phyloP scores from a whole-genome alignment of 2,113 vertebrate genomes.

The Sinosuthora webbiana region DNA sequence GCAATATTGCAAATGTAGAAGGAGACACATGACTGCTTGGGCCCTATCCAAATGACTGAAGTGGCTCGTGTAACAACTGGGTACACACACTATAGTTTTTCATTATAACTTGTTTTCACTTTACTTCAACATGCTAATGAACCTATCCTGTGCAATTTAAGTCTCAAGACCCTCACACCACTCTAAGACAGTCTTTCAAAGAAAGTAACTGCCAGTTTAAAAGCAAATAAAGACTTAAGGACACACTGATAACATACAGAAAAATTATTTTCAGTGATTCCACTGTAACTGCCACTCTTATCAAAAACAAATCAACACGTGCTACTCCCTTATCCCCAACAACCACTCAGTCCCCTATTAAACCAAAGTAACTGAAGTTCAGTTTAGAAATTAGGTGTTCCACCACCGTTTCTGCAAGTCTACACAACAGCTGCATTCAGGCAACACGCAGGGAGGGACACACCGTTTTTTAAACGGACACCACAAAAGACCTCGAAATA shows the following conservation, averaged over 20 bases:
- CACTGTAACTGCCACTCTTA: not conserved
- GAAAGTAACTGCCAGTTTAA: not conserved
- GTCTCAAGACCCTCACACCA: not conserved
- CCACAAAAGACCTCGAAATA: slow-evolving; percentile 31
- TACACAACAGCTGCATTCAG: not conserved
- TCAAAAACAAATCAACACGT: not conserved
- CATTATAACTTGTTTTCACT: not conserved
- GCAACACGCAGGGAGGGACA: not conserved
- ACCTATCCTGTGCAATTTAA: not conserved
- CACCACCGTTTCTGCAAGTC: not conserved
- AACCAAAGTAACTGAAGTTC: not conserved
- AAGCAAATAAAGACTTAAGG: not conserved
- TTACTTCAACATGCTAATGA: not conserved
- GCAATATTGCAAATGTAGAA: not conserved
- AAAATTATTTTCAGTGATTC: not conserved
- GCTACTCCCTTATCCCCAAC: not conserved
- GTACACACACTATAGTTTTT: not conserved
- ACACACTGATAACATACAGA: not conserved
- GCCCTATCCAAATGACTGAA: not conserved
- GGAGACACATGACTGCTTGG: not conserved
- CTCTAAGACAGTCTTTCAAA: not conserved
- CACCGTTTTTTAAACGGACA: not conserved
- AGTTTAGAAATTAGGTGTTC: not conserved
- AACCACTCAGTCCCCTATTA: not conserved
- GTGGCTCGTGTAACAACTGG: not conserved